A percentile compares a stretch with the other conserved stretches of the same genome.
Conservation (phyloP, 2,888 invertebrate genomes). For the Stratiomys singularior region DNA sequence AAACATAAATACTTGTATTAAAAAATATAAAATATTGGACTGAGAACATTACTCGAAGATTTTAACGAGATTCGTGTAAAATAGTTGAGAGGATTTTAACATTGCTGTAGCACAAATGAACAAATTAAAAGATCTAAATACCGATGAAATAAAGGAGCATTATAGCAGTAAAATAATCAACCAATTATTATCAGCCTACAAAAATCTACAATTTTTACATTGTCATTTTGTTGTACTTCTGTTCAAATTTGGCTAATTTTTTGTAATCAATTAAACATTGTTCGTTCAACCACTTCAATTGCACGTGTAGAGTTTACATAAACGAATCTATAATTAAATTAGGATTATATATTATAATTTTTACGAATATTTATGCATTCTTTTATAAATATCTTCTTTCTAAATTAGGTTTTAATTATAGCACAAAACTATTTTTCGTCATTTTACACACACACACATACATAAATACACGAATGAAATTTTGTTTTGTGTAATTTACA, state of each 20-base stretch:
- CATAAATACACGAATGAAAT: not conserved
- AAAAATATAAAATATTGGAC: no score
- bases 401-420: not conserved
- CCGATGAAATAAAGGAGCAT: no score
- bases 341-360: not conserved
- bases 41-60: not conserved
- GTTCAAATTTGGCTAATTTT: not conserved
- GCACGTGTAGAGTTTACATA: not conserved
- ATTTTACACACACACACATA: conserved; percentile 9
- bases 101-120: not conserved
- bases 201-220: no score
- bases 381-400: not conserved
- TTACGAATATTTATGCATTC: not conserved
- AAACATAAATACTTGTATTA: no score
- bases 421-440: conserved; percentile 11
- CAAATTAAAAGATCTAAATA: no score
- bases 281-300: not conserved
- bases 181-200: no score
- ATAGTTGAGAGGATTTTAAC: not conserved
- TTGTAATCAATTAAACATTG: not conserved
- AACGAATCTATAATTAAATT: not conserved
- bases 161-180: no score
- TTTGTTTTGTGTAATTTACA: conserved; percentile 15
- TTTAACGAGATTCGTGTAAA: not conserved
- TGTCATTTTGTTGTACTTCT: not conserved